Conservation (phyloP, 2,113 vertebrate species). For the Notarius quadriscutis region DNA sequence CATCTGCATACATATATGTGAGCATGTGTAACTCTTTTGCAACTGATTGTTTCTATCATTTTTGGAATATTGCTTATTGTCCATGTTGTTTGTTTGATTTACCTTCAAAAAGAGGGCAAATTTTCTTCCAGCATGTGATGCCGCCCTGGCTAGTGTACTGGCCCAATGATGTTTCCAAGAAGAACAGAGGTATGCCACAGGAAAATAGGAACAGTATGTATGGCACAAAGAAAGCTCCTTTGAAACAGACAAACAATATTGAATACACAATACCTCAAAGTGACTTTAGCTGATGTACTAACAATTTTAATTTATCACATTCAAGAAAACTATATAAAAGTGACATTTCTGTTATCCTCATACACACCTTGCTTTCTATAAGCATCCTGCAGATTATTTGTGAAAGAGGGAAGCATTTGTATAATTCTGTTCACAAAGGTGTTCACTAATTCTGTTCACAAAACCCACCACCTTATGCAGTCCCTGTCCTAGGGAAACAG, state of each 20-base stretch:
- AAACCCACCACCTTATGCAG: slow-evolving; percentile 19
- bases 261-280: neutral
- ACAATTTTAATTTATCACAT: neutral
- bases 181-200: slow-evolving; percentile 76
- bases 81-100: neutral
- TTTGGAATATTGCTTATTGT: neutral
- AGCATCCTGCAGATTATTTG: neutral
- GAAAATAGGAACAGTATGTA: slow-evolving; percentile 74
- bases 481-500: slow-evolving; percentile 18
- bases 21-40: neutral
- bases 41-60: neutral
- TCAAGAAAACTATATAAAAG: neutral
- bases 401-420: neutral
- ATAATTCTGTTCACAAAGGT: neutral
- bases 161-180: slow-evolving; percentile 76
- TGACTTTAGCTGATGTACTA: neutral
- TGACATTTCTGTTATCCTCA: neutral
- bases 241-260: slow-evolving; percentile 38
- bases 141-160: slow-evolving; percentile 78
- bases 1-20: neutral
- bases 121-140: slow-evolving; percentile 77
- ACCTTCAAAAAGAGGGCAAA: slow-evolving; percentile 79
- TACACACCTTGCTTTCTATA: neutral
- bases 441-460: no score
- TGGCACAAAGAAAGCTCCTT: slow-evolving; percentile 76